A percentile compares a stretch with the other conserved stretches of the same genome.
Conservation (phyloP, 2,113 vertebrate genomes). For the Zosterops borbonicus region DNA sequence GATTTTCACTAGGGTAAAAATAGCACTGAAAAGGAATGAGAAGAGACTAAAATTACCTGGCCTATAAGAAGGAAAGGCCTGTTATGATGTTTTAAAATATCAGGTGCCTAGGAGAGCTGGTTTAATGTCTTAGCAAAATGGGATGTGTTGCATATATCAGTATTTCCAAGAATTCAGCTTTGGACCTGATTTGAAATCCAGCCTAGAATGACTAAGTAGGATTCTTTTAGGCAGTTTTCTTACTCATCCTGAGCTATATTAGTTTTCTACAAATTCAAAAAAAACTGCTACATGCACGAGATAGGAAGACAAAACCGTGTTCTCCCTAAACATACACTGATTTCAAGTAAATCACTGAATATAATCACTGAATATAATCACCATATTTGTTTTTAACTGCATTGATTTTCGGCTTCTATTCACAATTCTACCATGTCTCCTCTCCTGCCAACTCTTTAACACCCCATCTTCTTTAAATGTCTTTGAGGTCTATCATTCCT, state of each 20-base stretch:
- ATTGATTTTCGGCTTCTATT: not conserved
- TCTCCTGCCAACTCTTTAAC: not conserved
- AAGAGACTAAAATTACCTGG: not conserved
- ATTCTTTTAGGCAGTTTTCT: not conserved
- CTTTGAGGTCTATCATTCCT: not conserved
- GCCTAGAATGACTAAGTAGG: not conserved
- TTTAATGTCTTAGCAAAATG: not conserved
- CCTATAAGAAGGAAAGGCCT: not conserved
- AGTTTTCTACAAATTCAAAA: not conserved
- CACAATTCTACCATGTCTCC: not conserved
- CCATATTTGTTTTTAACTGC: rapidly evolving
- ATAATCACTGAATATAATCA: not conserved
- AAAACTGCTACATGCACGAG: not conserved
- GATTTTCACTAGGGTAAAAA: not conserved
- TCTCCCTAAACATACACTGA: not conserved
- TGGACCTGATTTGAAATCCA: not conserved
- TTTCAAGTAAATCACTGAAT: not conserved
- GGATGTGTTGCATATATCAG: not conserved
- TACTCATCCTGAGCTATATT: not conserved
- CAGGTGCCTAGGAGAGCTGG: not conserved
- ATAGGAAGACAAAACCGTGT: rapidly evolving
- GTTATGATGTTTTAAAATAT: not conserved
- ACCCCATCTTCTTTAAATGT: not conserved
- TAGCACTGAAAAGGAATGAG: not conserved
- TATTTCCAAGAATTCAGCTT: not conserved